Evolutionary conservation across 1,140 invertebrate species (phyloP), one percentile per base, ranked within the genome.

Genomic region (Sarcophaga bullata): DNA sequence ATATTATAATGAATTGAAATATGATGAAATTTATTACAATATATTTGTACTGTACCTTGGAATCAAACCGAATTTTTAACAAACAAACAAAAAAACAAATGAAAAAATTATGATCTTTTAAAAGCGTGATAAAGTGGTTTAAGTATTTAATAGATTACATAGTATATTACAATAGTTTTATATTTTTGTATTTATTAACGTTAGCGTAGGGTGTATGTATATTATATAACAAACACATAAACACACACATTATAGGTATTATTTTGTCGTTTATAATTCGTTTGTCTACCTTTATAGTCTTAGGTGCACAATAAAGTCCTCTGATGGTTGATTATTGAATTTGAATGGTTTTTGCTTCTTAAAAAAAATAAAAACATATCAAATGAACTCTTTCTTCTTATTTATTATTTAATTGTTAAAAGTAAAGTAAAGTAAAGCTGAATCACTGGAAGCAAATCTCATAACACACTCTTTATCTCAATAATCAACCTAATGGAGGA

Each of bases 11-110:
- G 62, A 68, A 25, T 19, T 68, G 19, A 17, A 19, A 9, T 68
- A 6, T 25, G 50, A 9, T 68, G 13, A 52, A 6, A 10, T 73
- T 11, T 81, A 81, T 48, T 81, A 37, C 25, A 37, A 37, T 4
- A 37, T 37, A 73, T 81, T 81, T 81, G 81, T 81, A 81, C 81
- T 81, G 81, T 81, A 81, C 81, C 72, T 81, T 80, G 52, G 62
- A 80, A 62, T 17, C 15, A 80, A 58, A 80, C 37, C 9, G n/a
- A 78, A 62, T 46, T 52, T 54, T 54, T 17, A 46, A 58, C 10
- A n/a, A n/a, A n/a, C 0, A 50, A 46, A 50, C 52, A 80, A 37
- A 50, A 15, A 54, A 54, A 80, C 13, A 62, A 52, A 17, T 50
- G n/a, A 17, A 19, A 73, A 13, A 73, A 73, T 7, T 52, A 80